Conservation (phyloP, 2,888 invertebrate genomes). For the Scaptomyza polygonia region DNA sequence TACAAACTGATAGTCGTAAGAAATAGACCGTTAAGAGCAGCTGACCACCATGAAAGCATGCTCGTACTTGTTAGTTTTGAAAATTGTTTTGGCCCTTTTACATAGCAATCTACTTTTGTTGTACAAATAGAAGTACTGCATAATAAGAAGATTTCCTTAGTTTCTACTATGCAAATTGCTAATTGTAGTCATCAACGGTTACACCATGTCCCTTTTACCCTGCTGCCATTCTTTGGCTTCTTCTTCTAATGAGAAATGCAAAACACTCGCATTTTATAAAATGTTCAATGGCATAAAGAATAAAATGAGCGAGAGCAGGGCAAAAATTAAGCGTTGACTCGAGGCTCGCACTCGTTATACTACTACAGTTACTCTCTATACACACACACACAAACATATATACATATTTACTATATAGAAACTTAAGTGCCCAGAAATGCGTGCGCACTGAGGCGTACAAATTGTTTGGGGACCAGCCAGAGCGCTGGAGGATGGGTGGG, state of each 20-base stretch:
- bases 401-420: conserved; percentile 53
- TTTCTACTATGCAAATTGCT: conserved; percentile 78
- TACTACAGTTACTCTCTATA: conserved; percentile 10
- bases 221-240: background rate
- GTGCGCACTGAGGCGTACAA: conserved; percentile 75
- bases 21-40: conserved; percentile 15
- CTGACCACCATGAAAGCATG: conserved; percentile 21
- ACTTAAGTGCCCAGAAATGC: conserved; percentile 78
- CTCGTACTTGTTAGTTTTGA: conserved; percentile 58
- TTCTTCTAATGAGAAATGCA: conserved; percentile 73
- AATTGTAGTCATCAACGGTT: conserved; percentile 73
- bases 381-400: conserved; percentile 6
- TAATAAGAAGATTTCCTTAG: conserved; percentile 54
- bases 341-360: conserved; percentile 34
- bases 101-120: conserved; percentile 7
- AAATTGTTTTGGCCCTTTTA: conserved; percentile 48
- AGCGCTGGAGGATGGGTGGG: conserved; percentile 19
- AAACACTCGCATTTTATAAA: conserved; percentile 74
- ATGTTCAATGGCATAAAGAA: conserved; percentile 68
- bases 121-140: background rate
- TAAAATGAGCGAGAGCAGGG: conserved; percentile 55
- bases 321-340: conserved; percentile 62
- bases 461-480: conserved; percentile 69
- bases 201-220: conserved; percentile 9
- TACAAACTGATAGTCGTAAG: conserved; percentile 3